Percentiles rank a stretch among this genome's conserved stretches.
phyloP scores from a whole-genome alignment of 2,888 invertebrate species.

The Celastrina argiolus region DNA sequence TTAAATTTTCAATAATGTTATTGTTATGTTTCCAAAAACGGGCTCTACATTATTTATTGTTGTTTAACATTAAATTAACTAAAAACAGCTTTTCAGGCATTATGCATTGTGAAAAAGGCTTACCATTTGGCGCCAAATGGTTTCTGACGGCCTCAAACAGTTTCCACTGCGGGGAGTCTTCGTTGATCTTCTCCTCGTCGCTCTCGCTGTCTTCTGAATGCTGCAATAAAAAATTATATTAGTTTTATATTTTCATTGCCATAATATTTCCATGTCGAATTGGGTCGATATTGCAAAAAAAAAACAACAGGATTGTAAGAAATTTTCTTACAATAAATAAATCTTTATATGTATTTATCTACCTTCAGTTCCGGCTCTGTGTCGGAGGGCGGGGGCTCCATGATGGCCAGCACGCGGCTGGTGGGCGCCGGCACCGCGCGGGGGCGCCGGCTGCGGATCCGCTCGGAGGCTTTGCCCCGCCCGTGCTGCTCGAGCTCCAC shows the following conservation, averaged over 20 bases:
- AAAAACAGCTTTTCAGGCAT: too few species aligned
- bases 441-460: slow-evolving; percentile 80
- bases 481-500: slow-evolving; percentile 83
- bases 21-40: too few species aligned
- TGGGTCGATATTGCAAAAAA: too few species aligned
- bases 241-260: too few species aligned
- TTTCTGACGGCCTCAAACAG: slow-evolving; percentile 89
- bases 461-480: slow-evolving; percentile 82
- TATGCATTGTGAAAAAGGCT: slow-evolving; percentile 26
- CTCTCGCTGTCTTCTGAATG: slow-evolving; percentile 79
- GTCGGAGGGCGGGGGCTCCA: slow-evolving; percentile 81
- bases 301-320: too few species aligned
- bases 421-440: slow-evolving; percentile 61
- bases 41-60: too few species aligned
- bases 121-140: slow-evolving; percentile 64
- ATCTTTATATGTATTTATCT: too few species aligned
- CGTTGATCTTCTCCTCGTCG: slow-evolving; percentile 80
- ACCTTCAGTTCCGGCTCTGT: slow-evolving; percentile 73
- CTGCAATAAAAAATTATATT: slow-evolving; percentile 46
- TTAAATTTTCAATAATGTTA: too few species aligned
- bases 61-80: too few species aligned
- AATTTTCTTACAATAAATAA: too few species aligned
- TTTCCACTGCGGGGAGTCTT: slow-evolving; percentile 92
- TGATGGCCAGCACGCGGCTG: slow-evolving; percentile 61
- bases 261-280: too few species aligned